Base-by-base conservation (phyloP, 2,888 invertebrate genomes). In the Dasysyrphus albostriatus region DNA sequence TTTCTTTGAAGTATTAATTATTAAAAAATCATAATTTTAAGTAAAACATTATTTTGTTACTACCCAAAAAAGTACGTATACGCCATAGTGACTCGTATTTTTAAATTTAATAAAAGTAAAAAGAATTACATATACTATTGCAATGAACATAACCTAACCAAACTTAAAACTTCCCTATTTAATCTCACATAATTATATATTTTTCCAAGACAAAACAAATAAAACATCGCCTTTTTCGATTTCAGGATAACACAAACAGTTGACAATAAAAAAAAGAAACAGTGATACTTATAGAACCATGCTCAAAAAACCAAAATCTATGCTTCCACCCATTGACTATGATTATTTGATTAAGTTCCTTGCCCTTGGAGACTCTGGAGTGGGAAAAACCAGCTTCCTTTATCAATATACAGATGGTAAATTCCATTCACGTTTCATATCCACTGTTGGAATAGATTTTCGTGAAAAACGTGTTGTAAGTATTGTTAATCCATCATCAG, bases 381-480 rank as follows among this genome's bases (percentile, higher is more conserved):
- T 99, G 72, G 99, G 99, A 14, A 99, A 99, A 94, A 99, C 99
- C 0, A 98, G 98, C 91, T 97, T 99, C 90, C 94, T 99, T 19
- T 98, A 97, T 92, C 98, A 98, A 91, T 99, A 98, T 92, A 98
- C 98, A 3, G 98, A 98, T 93, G 98, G 97, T 73, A 94, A 95
- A 32, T 99, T 98, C 93, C 97, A 97, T 91, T 96, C 97, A 5
- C 96, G 97, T 92, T 99, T 98, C 92, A 97, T 98, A 89, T 98
- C 98, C 5, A 99, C 99, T 14, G 98, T 99, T 81, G 99, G 99
- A 78, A 98, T 99, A 90, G 99, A 99, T 93, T 99, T 99, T 92
- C 95, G 98, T 91, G 98, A 99, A 93, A 99, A 99, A 93, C 94
- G 97, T 92, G 94, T 99, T 94, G 98, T 98, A 93, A 94, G 94